Conservation (phyloP, 1,140 invertebrate species). For the Drosophila grimshawi region DNA sequence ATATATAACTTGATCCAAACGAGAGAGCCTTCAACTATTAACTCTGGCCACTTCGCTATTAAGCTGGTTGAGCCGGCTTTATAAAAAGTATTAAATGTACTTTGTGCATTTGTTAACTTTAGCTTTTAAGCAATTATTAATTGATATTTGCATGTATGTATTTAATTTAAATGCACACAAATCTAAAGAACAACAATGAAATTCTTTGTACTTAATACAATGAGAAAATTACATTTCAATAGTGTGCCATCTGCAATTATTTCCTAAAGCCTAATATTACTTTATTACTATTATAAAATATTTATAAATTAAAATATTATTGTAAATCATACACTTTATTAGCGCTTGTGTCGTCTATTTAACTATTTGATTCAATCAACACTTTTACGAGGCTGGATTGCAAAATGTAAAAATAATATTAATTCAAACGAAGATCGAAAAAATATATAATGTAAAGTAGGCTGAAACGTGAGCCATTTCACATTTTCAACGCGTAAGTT, state of each 20-base stretch:
- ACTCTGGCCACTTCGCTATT: not conserved
- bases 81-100: slow-evolving; percentile 74
- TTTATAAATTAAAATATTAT: slow-evolving; percentile 36
- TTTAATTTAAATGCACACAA: slow-evolving; percentile 48
- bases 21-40: slow-evolving; percentile 7
- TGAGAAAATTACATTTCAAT: slow-evolving; percentile 17
- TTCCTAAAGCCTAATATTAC: slow-evolving; percentile 29
- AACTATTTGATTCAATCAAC: too few relatives aligned
- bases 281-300: slow-evolving; percentile 23
- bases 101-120: slow-evolving; percentile 73
- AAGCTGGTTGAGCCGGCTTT: slow-evolving; percentile 54
- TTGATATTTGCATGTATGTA: slow-evolving; percentile 49
- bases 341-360: not conserved
- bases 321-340: not conserved
- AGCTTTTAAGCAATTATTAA: slow-evolving; percentile 35
- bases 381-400: too few relatives aligned
- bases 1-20: slow-evolving; percentile 43
- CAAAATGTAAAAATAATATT: too few relatives aligned
- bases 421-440: too few relatives aligned
- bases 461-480: not conserved
- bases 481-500: not conserved
- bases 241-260: slow-evolving; percentile 67
- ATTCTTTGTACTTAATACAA: slow-evolving; percentile 38
- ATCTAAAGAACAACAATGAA: slow-evolving; percentile 6
- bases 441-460: not conserved